Base-by-base conservation (phyloP, 2,888 invertebrate genomes). In the Drosophila nr. medialis region DNA sequence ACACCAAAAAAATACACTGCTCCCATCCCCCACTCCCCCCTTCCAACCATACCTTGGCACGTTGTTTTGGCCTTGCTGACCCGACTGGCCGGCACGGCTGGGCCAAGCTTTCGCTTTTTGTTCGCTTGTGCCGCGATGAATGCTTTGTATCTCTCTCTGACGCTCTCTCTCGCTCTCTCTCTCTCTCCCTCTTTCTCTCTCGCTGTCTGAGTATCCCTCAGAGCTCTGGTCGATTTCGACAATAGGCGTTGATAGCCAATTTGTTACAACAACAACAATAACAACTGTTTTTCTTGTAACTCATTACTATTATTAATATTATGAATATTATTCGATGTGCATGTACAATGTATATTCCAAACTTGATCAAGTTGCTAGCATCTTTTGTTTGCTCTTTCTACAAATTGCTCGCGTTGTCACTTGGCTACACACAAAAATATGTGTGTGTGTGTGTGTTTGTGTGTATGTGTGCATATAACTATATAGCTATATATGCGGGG, bases 221-320 rank as follows among this genome's bases (percentile, higher is more conserved):
- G 45, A 15, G 45, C 45, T 45, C 45, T 45, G 24, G 15, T 72
- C 60, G 59, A 68, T 72, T 49, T 50, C 45, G 38, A 42, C 55
- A 27, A 51, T 42, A 81, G 83, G 81, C 79, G 83, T 86, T 86
- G 83, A 76, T 83, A 81, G 83, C 53, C 86, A 81, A 86, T 83
- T 83, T 86, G 86, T 86, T 72, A 64, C 70, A 72, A 65, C 73
- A 72, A 59, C 42, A 61, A 55, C 27, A 64, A 6, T 60, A 62
- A 62, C 40, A 51, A 49, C 77, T 69, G 73, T 80, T 80, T 75
- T 79, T 76, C 81, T 77, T 75, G 70, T 80, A 59, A 77, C 70
- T 79, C 72, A 78, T 80, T 72, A 72, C 67, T 67, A 81, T 86
- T 83, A 81, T 83, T 81, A 83, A 60, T 61, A 61, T 64, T 60